These are phyloP conservation scores for Darevskia nairensis DNA, from an alignment of 2,797 vertebrate genomes.

Conservation along the genomic window DNA sequence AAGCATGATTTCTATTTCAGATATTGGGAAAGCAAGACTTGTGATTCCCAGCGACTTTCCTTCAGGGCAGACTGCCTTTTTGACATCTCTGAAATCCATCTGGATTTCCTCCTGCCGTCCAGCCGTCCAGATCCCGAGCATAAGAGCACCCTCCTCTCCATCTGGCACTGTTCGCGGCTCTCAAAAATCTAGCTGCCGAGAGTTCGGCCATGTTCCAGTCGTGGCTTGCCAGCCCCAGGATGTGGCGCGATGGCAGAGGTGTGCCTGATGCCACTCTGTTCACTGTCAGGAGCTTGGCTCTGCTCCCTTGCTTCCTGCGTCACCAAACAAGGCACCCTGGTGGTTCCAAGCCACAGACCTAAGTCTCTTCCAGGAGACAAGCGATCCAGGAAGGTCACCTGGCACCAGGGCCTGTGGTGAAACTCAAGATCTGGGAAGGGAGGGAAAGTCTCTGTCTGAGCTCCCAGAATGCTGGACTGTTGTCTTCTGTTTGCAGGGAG, in stretches of 20 bases:
- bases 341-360: neutral
- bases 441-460: neutral
- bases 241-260: too few species aligned
- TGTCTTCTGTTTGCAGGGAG: neutral
- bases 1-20: too few species aligned
- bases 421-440: too few species aligned
- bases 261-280: neutral
- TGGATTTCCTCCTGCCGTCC: too few species aligned
- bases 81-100: too few species aligned
- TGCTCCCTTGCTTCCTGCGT: neutral
- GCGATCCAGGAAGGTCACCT: neutral
- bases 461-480: too few species aligned
- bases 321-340: neutral
- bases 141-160: too few species aligned
- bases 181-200: neutral
- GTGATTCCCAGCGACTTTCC: too few species aligned
- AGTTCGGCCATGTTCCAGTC: rapidly evolving
- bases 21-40: too few species aligned
- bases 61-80: too few species aligned
- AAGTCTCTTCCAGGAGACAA: neutral
- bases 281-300: neutral
- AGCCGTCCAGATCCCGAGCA: too few species aligned
- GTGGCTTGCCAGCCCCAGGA: too few species aligned
- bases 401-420: neutral
- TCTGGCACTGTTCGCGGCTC: neutral